These are phyloP conservation scores for Chloebia gouldiae DNA, from an alignment of 2,113 vertebrate genomes.

Conservation along the genomic window DNA sequence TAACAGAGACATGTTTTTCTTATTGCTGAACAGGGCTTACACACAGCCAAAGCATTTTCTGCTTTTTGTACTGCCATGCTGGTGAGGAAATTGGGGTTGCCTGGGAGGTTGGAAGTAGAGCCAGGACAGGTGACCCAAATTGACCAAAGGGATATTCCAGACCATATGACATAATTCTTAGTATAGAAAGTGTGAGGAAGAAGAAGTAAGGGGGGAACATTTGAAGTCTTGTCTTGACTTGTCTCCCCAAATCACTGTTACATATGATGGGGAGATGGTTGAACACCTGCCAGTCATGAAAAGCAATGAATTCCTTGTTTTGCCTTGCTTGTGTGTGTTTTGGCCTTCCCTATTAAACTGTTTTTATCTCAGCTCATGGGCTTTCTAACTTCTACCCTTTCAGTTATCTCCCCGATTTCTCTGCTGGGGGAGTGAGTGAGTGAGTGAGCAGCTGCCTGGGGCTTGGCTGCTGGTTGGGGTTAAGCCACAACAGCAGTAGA, in stretches of 20 bases:
- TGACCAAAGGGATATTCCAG: not conserved
- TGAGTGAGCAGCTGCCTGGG: too few species aligned
- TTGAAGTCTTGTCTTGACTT: not conserved
- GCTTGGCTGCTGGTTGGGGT: not conserved
- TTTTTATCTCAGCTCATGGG: not conserved
- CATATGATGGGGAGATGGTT: not conserved
- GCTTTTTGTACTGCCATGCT: accelerated
- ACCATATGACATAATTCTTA: accelerated
- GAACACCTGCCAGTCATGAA: not conserved
- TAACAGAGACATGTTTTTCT: not conserved
- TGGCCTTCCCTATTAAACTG: not conserved
- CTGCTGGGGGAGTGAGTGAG: not conserved
- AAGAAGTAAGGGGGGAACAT: not conserved
- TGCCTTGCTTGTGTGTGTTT: not conserved
- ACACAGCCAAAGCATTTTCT: not conserved
- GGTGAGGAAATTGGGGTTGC: not conserved
- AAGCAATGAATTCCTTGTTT: not conserved
- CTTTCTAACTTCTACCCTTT: not conserved
- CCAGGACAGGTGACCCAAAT: not conserved
- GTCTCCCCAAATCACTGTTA: not conserved
- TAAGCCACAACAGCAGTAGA: not conserved
- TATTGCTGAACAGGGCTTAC: not conserved
- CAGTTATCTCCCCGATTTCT: not conserved
- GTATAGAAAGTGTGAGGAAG: not conserved
- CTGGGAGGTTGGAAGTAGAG: accelerated